Evolutionary conservation across 1,140 invertebrate genomes (phyloP).

Genomic region (Helicoverpa armigera): DNA sequence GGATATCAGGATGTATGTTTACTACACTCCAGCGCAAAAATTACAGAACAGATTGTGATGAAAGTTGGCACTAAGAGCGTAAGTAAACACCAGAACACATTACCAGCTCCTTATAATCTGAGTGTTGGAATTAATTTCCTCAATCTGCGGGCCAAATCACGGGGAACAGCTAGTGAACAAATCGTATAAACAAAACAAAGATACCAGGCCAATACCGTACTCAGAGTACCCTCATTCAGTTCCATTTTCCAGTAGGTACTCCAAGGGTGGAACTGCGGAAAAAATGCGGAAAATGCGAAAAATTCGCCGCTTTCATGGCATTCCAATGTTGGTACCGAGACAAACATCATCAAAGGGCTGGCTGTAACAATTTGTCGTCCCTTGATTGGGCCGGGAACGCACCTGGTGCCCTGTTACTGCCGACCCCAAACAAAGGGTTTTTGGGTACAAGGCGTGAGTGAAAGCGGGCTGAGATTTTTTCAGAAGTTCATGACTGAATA

Average conservation of each 20-base stretch:
- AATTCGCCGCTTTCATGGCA: slow-evolving; percentile 38
- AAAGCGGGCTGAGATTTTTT: neutral
- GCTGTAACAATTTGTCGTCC: slow-evolving; percentile 72
- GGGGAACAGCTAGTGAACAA: neutral
- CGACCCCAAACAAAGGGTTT: slow-evolving; percentile 69
- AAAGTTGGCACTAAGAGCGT: too few relatives aligned
- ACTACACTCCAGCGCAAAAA: too few relatives aligned
- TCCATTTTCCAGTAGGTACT: neutral
- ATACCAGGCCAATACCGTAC: too few relatives aligned
- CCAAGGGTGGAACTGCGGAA: neutral
- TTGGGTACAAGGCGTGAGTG: slow-evolving; percentile 51
- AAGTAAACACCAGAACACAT: too few relatives aligned
- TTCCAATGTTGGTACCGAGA: slow-evolving; percentile 62
- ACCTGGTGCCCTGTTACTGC: slow-evolving; percentile 77
- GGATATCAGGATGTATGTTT: too few relatives aligned
- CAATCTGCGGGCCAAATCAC: too few relatives aligned
- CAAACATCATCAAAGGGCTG: slow-evolving; percentile 76
- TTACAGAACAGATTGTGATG: too few relatives aligned
- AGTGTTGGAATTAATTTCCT: too few relatives aligned
- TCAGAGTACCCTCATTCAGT: neutral
- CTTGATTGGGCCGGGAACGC: slow-evolving; percentile 75
- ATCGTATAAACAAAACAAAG: neutral
- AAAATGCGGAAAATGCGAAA: slow-evolving; percentile 31
- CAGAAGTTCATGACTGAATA: neutral
- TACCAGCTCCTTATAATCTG: too few relatives aligned